Percentiles rank a stretch among this genome's conserved stretches.
phyloP scores from a whole-genome alignment of 2,888 invertebrate species.

The Diabrotica balteata region DNA sequence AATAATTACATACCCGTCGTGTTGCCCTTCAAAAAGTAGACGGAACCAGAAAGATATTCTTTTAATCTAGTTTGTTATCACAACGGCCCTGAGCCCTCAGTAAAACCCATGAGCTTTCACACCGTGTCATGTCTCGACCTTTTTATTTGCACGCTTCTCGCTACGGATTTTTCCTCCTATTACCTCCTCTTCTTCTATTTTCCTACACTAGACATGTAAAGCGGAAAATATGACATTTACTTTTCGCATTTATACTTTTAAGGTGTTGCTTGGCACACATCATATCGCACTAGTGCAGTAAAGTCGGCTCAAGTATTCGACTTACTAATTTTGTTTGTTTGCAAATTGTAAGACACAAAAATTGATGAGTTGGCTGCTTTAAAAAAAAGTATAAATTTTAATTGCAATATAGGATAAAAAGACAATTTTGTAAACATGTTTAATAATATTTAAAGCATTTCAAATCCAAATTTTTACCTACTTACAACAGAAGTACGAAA shows the following conservation, averaged over 20 bases:
- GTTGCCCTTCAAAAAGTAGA: too few species aligned
- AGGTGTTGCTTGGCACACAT: slow-evolving; percentile 15
- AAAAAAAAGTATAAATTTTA: too few species aligned
- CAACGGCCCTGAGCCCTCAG: slow-evolving; percentile 12
- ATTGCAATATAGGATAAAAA: too few species aligned
- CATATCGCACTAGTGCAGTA: slow-evolving; percentile 1
- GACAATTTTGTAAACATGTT: too few species aligned
- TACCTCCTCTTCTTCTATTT: slow-evolving; percentile 32
- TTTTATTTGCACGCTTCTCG: slow-evolving; percentile 40
- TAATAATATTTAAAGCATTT: too few species aligned
- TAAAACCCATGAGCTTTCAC: slow-evolving; percentile 39
- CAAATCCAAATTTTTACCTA: too few species aligned
- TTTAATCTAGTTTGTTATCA: too few species aligned
- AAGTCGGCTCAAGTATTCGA: slow-evolving; percentile 3
- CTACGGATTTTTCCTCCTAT: slow-evolving; percentile 30
- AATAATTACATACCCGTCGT: too few species aligned
- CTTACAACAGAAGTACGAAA: too few species aligned
- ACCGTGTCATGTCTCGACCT: slow-evolving; percentile 38
- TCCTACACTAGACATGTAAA: slow-evolving; percentile 43
- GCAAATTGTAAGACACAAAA: too few species aligned
- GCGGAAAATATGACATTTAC: slow-evolving; percentile 48
- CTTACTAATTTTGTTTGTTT: slow-evolving; percentile 1
- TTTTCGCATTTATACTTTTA: slow-evolving; percentile 38
- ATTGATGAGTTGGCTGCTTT: too few species aligned
- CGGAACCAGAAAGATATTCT: too few species aligned